These are phyloP conservation scores for Agelaius phoeniceus DNA, from an alignment of 2,113 vertebrate species.

Conservation along the genomic window DNA sequence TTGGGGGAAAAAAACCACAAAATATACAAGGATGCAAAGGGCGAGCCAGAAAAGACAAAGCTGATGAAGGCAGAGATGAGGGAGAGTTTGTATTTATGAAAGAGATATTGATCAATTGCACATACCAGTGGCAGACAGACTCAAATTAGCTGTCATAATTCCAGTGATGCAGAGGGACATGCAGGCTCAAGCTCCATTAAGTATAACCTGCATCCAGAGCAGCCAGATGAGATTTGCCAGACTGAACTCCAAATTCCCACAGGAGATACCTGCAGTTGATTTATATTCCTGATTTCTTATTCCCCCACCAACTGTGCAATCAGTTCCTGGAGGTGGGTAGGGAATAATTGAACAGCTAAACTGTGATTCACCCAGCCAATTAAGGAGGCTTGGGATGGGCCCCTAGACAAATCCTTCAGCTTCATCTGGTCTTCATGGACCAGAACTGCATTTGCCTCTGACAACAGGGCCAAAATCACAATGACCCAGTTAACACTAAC, in stretches of 20 bases:
- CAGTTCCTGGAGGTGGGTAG: slow-evolving; percentile 25
- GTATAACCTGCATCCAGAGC: slow-evolving; percentile 49
- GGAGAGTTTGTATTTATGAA: not conserved
- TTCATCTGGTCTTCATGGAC: not conserved
- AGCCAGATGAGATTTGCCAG: slow-evolving; percentile 9
- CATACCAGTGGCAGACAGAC: not conserved
- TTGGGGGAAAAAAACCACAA: rapidly evolving
- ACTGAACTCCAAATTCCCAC: slow-evolving; percentile 35
- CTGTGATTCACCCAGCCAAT: slow-evolving; percentile 62
- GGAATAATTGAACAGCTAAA: slow-evolving; percentile 54
- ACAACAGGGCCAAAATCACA: not conserved
- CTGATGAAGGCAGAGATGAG: not conserved
- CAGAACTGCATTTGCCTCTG: not conserved
- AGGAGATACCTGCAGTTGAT: slow-evolving; percentile 29
- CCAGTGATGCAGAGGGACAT: slow-evolving; percentile 15
- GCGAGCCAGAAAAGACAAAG: slow-evolving; percentile 22
- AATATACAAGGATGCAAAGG: not conserved
- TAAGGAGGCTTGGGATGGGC: slow-evolving; percentile 1
- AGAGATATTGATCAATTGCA: slow-evolving; percentile 19
- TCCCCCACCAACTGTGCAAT: slow-evolving; percentile 47
- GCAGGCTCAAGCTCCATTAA: slow-evolving; percentile 31
- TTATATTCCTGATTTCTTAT: slow-evolving; percentile 47
- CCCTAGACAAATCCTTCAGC: not conserved
- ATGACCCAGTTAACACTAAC: not conserved
- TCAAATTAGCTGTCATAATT: slow-evolving; percentile 49